Base-by-base conservation (phyloP, 1,140 invertebrate species). In the Tetramorium alpestre region DNA sequence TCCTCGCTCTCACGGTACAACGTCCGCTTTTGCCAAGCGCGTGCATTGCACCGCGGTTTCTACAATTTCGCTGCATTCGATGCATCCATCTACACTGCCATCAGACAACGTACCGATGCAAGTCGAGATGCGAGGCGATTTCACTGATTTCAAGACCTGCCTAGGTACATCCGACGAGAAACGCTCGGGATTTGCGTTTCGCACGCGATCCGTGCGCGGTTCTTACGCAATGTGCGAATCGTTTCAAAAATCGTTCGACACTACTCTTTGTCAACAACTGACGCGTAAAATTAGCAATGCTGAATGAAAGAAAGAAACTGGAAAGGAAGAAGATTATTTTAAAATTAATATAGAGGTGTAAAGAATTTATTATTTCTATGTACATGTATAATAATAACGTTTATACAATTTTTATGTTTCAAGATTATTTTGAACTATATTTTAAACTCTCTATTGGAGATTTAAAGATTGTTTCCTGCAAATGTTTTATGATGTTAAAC, bases 21-120 rank as follows among this genome's bases (percentile, higher is more conserved):
- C 51, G 38, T 82, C 78, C 51, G 41, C 78, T 82, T 82, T 82
- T 72, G 41, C 51, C 33, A 82, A 69, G 77, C 54, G 64, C 77
- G 51, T 72, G 78, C 49, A 10, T 69, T 81, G 22, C 78, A 3
- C 2, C 33, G 60, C 47, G 60, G 38, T 82, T 82, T 82, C 41
- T 82, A 72, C 41, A 82, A 82, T 82, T 82, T 13, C 65, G 38
- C 25, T 38, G 18, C 33, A 72, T 82, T 82, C 51, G 78, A 82
- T 25, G 78, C 78, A 38, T 72, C 38, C 51, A 51, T 72, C 67
- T 47, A 58, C 22, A 51, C 38, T 41, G 38, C 38, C 33, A 8
- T 22, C 38, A 58, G 25, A 72, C 60, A 49, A 58, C 25, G 18
- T 44, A 65, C 22, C 51, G 38, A 58, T 54, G 64, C 44, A 65